Evolutionary conservation across 1,140 invertebrate species (phyloP).

Genomic region (Caerostris darwini): DNA sequence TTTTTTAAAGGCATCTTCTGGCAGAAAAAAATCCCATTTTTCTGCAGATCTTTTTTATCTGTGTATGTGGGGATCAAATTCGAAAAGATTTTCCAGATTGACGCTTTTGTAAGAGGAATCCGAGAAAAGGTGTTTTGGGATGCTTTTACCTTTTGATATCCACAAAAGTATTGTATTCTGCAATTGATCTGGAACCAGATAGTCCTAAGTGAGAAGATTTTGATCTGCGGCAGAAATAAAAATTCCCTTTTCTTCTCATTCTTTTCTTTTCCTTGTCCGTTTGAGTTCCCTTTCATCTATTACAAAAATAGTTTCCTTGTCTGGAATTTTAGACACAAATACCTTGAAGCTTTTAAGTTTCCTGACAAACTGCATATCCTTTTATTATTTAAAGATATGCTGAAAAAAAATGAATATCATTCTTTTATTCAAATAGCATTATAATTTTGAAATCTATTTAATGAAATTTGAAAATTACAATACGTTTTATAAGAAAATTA

Average conservation of each 20-base stretch:
- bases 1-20: neutral
- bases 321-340: too few relatives aligned
- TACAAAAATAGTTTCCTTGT: too few relatives aligned
- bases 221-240: neutral
- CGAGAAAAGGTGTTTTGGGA: neutral
- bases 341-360: too few relatives aligned
- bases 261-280: neutral
- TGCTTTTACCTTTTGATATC: neutral
- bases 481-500: too few relatives aligned
- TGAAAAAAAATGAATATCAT: too few relatives aligned
- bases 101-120: neutral
- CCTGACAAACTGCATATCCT: too few relatives aligned
- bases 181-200: neutral
- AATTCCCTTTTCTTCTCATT: neutral
- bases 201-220: neutral
- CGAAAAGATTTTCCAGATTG: neutral
- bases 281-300: too few relatives aligned
- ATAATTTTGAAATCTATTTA: too few relatives aligned
- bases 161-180: too few relatives aligned
- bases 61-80: neutral
- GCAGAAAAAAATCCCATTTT: neutral
- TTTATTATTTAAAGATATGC: too few relatives aligned
- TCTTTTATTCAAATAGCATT: too few relatives aligned
- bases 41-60: neutral
- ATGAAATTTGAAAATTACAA: too few relatives aligned